Evolutionary conservation across 1,140 invertebrate genomes (phyloP), one percentile per base, ranked within the genome.

Genomic region (Listronotus oregonensis): DNA sequence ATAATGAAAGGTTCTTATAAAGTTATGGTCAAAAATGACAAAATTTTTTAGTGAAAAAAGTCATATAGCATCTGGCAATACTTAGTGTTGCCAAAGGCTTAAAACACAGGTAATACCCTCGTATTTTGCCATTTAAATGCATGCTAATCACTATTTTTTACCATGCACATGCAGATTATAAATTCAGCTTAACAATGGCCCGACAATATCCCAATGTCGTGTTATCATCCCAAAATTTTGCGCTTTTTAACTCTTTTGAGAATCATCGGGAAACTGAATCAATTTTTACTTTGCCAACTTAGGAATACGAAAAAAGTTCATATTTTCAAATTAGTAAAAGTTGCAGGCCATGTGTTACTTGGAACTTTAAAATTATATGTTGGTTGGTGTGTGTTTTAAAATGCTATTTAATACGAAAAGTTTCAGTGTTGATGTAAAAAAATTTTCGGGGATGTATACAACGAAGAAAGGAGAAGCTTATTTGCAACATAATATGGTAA

Each of bases 191-290:
- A 15, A 54, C 51, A 39, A 37, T 54, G 32, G 51, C 27, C 12
- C 17, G 32, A 43, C 42, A 12, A 52, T 37, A 37, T 37, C 27
- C 32, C 14, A 37, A 27, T 52, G 50, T 37, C 50, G 15, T 18
- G 27, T 68, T 71, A 70, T 67, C 65, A 59, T 65, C 62, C n/a
- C 49, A 49, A 68, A 71, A 66, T 71, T 71, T 70, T 68, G 44
- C 66, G 64, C 62, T 69, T 64, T 71, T 69, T 69, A 66, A 63
- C 67, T 65, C 68, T 72, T 72, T 70, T 64, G 68, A 68, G 68
- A 70, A 67, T 43, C 71, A 72, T 72, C 71, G 68, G 51, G 51
- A 72, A 72, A 70, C 49, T 70, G 43, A 70, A 72, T 72, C 71
- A 69, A 72, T n/a, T 72, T 70, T 67, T 66, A 68, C 66, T n/a